Percentiles rank a stretch among this genome's conserved stretches.
Conservation (phyloP, 2,797 vertebrate species). For the Bovichtus variegatus region DNA sequence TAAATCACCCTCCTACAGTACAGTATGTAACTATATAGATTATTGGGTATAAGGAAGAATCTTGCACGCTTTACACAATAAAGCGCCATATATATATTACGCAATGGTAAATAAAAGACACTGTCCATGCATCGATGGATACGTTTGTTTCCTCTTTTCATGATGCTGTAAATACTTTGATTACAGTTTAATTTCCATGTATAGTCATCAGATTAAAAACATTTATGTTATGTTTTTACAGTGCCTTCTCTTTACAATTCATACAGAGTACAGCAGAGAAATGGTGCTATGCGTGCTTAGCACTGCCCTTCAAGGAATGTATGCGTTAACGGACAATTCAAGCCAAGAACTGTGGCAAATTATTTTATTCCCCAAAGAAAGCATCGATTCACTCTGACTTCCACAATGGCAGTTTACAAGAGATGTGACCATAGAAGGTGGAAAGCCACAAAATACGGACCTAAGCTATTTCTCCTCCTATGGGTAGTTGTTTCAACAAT, state of each 20-base stretch:
- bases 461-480: slow-evolving; percentile 9
- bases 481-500: slow-evolving; percentile 53
- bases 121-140: neutral
- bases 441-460: slow-evolving; percentile 47
- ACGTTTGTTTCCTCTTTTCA: neutral
- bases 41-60: neutral
- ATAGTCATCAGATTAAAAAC: neutral
- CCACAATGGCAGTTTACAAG: slow-evolving; percentile 41
- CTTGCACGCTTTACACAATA: neutral
- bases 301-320: slow-evolving; percentile 20
- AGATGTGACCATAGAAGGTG: slow-evolving; percentile 34
- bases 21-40: too few relatives aligned
- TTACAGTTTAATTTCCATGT: neutral
- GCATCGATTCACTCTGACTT: slow-evolving; percentile 28
- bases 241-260: neutral
- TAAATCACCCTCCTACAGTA: neutral
- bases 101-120: neutral
- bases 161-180: neutral
- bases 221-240: neutral
- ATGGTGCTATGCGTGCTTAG: neutral
- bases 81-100: neutral
- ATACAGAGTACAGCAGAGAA: neutral
- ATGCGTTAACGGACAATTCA: slow-evolving; percentile 14
- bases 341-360: slow-evolving; percentile 6
- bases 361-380: slow-evolving; percentile 18